Evolutionary conservation across 30 jellyfish, hydroid and myxozoan species (phyloP).

Genomic region (Phacellophora camtschatica): DNA sequence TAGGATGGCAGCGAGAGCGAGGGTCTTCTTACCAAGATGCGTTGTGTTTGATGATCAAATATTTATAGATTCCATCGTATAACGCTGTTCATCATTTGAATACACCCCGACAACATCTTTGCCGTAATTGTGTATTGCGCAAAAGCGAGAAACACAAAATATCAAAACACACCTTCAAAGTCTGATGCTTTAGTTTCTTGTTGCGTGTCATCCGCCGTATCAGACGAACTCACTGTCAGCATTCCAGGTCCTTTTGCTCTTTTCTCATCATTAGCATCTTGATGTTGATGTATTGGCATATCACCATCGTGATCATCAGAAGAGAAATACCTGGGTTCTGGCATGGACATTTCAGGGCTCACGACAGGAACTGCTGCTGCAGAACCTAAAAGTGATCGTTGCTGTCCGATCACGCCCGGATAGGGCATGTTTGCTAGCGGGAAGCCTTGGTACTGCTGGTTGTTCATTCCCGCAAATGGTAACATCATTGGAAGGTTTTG

Average conservation of each 20-base stretch:
- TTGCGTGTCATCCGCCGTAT: conserved; percentile 12
- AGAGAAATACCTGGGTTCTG: neutral
- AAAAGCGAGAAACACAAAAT: no score
- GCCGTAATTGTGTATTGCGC: no score
- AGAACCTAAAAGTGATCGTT: no score
- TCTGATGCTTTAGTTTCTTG: conserved; percentile 32
- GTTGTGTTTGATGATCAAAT: no score
- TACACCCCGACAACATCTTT: no score
- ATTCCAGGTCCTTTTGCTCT: conserved; percentile 55
- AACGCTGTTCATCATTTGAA: no score
- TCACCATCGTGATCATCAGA: neutral
- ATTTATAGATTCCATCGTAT: no score
- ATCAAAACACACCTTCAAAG: conserved; percentile 35
- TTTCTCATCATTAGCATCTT: neutral
- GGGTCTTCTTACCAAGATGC: no score
- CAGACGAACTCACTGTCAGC: conserved; percentile 55
- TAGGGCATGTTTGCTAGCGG: neutral
- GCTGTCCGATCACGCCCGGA: no score
- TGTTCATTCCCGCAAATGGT: conserved; percentile 29
- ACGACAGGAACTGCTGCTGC: no score
- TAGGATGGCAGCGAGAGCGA: no score
- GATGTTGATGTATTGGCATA: neutral
- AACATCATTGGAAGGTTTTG: conserved; percentile 35
- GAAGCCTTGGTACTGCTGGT: neutral
- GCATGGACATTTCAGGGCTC: conserved; percentile 6